These are phyloP conservation scores for Idaea dimidiata DNA, from an alignment of 2,888 invertebrate species.

Conservation along the genomic window DNA sequence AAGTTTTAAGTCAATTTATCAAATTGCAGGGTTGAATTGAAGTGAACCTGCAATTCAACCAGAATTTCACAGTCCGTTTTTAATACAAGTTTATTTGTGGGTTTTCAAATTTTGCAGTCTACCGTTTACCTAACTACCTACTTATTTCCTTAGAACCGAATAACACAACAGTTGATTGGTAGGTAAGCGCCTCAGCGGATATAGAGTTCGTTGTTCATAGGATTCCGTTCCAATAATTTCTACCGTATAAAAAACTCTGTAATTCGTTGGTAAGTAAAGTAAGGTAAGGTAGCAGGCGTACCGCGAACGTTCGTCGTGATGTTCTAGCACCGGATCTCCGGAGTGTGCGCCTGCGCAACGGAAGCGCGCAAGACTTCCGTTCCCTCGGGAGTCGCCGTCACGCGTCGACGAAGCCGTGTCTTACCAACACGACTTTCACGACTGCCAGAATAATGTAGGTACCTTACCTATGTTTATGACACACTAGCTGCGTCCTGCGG, in stretches of 20 bases:
- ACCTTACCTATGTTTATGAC: not conserved
- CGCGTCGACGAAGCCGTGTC: slow-evolving; percentile 57
- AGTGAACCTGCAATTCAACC: too few relatives aligned
- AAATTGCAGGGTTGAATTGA: too few relatives aligned
- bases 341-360: slow-evolving; percentile 54
- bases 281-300: slow-evolving; percentile 26
- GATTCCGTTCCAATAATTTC: not conserved
- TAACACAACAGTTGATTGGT: not conserved
- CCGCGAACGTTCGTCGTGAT: slow-evolving; percentile 48
- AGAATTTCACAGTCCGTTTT: too few relatives aligned
- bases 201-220: slow-evolving; percentile 1
- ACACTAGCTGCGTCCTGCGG: too few relatives aligned
- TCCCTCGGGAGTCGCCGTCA: slow-evolving; percentile 71
- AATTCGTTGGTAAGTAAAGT: not conserved
- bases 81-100: too few relatives aligned
- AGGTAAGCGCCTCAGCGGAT: not conserved
- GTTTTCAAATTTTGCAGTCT: too few relatives aligned
- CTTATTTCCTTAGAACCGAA: not conserved
- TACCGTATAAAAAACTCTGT: not conserved
- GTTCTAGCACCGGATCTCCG: slow-evolving; percentile 67
- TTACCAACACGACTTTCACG: slow-evolving; percentile 55
- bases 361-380: slow-evolving; percentile 78
- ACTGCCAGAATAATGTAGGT: slow-evolving; percentile 13
- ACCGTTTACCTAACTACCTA: too few relatives aligned
- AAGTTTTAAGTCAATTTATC: too few relatives aligned